Evolutionary conservation across 2,888 invertebrate species (phyloP), one percentile per base, ranked within the genome.

Genomic region (Polyommatus icarus): DNA sequence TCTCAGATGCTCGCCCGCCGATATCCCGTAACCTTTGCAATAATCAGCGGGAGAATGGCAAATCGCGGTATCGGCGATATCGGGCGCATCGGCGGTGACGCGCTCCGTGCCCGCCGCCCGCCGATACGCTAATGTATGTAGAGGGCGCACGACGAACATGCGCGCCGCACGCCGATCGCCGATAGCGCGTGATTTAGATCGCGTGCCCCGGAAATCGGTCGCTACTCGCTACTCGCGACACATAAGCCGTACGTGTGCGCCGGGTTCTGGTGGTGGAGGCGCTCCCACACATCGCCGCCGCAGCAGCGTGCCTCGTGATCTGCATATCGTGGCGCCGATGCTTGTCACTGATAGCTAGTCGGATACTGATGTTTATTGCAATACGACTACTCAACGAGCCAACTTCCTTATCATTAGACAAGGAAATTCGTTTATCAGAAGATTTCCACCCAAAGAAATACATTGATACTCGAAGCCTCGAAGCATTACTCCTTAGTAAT

Each of bases 71-170:
- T 50, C 77, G 40, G 57, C 12, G 57, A 24, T 57, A 78, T 71
- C 76, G 75, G 67, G 71, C 71, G 77, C 59, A 73, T 32, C 76
- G 57, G 76, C 29, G 46, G 46, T 76, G 76, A 54, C 57, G 61
- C 50, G 76, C 77, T 76, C 72, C 78, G 76, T 57, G 78, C 24
- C 73, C 76, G 59, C 24, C 71, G 78, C 24, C 73, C 76, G 59
- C 24, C 71, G 79, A 76, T 79, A 78, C 78, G 77, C 78, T 80
- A 80, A 81, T 81, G 78, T 81, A 79, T 79, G 79, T 79, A 80
- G 79, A 76, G 80, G 79, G 77, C 78, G 80, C 80, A 81, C 83
- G 82, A 80, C 77, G 61, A 20, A 67, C 61, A 67, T 29, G 79
- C 59, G 77, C 73, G 77, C 76, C 77, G 78, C 78, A 78, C 78